Evolutionary conservation across 53 echinoderm and acorn worm species (phyloP), one percentile per base, ranked within the genome.

Genomic region (Apostichopus leukothele): DNA sequence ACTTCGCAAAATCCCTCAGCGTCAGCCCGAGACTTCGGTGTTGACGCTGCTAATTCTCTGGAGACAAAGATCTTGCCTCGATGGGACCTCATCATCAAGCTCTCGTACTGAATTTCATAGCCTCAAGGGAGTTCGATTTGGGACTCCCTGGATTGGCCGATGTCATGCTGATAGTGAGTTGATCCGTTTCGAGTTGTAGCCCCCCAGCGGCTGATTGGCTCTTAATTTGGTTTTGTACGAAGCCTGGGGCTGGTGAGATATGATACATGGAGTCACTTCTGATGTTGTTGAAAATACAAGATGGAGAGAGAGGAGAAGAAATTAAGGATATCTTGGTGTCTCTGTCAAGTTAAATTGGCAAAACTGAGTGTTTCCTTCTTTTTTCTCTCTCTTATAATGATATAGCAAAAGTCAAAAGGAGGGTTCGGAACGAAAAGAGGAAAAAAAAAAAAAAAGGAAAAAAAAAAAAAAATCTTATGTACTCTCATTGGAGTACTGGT

Each of bases 201-300:
- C 88, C 88, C 88, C 88, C 75, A 87, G 88, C 75, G 74, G 88
- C 53, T 87, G 88, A 87, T 87, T 87, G 88, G 88, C 88, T 87
- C 88, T 87, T 87, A 87, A 87, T 87, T 87, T 57, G 75, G 88
- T 87, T 87, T 87, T 87, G 88, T 87, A 74, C 75, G 88, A 55
- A 75, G 88, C 88, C 75, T 53, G 74, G 88, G 88, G 88, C 88
- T 75, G 51, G 60, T 74, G 88, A 54, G 88, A 87, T 87, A 75
- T 75, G 88, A 87, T 87, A 87, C 88, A 75, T 85, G 88, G 74
- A 87, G 88, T 87, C 88, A 87, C 88, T 87, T 87, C 88, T 87
- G 88, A 87, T 87, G 88, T 87, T 53, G 88, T 87, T 53, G 75
- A 87, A 87, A 75, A 85, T 66, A 85, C 85, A 85, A 85, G 85